Conservation (phyloP, 2,888 invertebrate species). For the Melieria picta region DNA sequence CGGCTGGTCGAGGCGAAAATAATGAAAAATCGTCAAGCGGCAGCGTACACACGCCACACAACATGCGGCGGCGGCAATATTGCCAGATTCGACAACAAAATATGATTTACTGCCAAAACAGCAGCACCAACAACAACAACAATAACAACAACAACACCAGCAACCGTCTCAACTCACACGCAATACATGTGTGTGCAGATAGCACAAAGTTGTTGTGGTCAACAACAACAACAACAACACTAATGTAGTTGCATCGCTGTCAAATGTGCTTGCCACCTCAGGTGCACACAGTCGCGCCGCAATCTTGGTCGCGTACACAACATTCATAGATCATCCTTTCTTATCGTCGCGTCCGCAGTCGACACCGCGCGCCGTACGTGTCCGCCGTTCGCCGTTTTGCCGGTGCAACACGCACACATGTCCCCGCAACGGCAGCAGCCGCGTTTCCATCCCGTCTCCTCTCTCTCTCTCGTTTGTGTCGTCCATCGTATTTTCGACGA, state of each 20-base stretch:
- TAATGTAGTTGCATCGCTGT: too few relatives aligned
- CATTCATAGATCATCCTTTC: conserved; percentile 31
- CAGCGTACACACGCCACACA: too few relatives aligned
- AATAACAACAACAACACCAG: background rate
- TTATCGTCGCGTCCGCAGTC: conserved; percentile 11
- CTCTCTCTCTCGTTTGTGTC: background rate
- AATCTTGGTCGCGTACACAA: conserved; percentile 5
- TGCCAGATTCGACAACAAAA: conserved; percentile 43
- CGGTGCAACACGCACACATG: conserved; percentile 9
- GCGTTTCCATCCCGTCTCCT: too few relatives aligned
- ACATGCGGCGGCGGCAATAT: too few relatives aligned
- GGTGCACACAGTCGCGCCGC: conserved; percentile 39
- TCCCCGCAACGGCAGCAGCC: background rate
- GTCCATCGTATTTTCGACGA: background rate
- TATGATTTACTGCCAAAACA: conserved; percentile 44
- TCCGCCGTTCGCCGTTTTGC: too few relatives aligned
- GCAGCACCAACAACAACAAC: conserved; percentile 19
- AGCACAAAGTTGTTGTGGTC: too few relatives aligned
- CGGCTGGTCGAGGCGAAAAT: too few relatives aligned
- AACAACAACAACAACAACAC: too few relatives aligned
- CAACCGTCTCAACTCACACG: conserved; percentile 16
- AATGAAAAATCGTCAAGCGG: too few relatives aligned
- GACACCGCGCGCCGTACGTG: background rate
- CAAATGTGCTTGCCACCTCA: conserved; percentile 37
- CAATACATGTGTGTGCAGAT: too few relatives aligned